A percentile compares a stretch with the other conserved stretches of the same genome.
Evolutionary conservation across 2,113 vertebrate species (phyloP).

Genomic region (Pantherophis guttatus): DNA sequence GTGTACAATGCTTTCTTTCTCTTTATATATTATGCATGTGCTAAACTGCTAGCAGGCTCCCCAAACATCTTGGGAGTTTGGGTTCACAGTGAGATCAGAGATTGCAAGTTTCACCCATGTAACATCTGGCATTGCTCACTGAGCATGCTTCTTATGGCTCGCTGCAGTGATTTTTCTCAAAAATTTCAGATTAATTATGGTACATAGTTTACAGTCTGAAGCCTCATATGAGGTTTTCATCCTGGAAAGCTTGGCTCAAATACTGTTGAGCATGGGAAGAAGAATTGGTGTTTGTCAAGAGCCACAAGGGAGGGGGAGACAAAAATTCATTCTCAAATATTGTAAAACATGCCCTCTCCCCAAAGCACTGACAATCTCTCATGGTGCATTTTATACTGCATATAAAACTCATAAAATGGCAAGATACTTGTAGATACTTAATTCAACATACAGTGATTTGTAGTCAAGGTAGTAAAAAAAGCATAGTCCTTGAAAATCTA

Average conservation of each 20-base stretch:
- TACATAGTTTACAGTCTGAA: background rate
- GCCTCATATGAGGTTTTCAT: background rate
- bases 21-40: background rate
- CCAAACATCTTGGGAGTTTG: background rate
- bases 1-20: background rate
- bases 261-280: background rate
- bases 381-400: background rate
- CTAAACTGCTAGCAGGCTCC: background rate
- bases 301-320: background rate
- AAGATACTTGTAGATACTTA: background rate
- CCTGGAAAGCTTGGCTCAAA: background rate
- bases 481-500: background rate
- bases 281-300: background rate
- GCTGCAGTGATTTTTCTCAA: background rate
- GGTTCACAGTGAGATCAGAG: slow-evolving; percentile 15
- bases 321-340: background rate
- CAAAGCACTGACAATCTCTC: background rate
- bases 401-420: background rate
- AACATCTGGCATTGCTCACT: background rate
- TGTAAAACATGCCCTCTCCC: background rate
- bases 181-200: background rate
- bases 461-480: background rate
- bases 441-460: background rate
- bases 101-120: background rate
- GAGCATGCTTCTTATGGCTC: background rate